Conservation (phyloP, 2,113 vertebrate species). For the Daboia siamensis region DNA sequence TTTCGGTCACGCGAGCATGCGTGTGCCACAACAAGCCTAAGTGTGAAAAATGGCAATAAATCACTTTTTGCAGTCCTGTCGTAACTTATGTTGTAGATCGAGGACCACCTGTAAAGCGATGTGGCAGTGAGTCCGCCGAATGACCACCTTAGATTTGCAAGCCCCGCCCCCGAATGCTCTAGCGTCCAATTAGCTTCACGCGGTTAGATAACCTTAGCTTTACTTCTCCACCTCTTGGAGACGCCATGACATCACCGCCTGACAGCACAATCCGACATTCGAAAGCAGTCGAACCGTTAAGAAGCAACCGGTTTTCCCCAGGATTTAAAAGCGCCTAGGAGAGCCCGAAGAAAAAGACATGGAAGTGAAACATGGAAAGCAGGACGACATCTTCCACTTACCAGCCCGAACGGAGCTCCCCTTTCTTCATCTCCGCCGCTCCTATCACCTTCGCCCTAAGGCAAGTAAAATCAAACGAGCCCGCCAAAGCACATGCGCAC, state of each 20-base stretch:
- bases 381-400: neutral
- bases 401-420: no score
- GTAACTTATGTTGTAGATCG: neutral
- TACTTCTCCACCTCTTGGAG: neutral
- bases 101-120: neutral
- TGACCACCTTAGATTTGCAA: neutral
- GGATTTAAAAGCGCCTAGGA: neutral
- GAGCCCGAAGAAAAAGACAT: neutral
- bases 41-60: neutral
- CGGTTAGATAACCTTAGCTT: neutral
- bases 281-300: neutral
- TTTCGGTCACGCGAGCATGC: neutral
- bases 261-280: neutral
- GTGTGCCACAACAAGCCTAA: neutral
- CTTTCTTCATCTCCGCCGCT: neutral
- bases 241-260: neutral
- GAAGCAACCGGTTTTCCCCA: neutral
- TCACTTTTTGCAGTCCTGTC: neutral
- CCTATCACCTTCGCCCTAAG: neutral
- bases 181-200: neutral
- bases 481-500: neutral
- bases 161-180: neutral
- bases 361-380: neutral
- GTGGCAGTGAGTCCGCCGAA: neutral
- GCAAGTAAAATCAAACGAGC: neutral